phyloP scores from a whole-genome alignment of 2,888 invertebrate species.

The Drosophila niveifrons region DNA sequence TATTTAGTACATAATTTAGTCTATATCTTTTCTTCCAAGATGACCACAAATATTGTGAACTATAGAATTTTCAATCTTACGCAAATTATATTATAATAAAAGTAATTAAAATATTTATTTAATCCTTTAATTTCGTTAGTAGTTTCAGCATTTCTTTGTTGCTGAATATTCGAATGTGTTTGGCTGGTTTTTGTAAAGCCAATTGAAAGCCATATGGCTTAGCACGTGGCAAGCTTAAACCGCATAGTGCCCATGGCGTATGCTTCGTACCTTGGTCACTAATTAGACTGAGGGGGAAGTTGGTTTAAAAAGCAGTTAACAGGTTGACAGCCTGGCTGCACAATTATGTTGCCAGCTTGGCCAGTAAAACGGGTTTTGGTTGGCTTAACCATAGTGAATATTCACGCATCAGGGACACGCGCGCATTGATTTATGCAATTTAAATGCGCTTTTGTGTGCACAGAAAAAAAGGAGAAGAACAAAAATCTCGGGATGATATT shows the following conservation, averaged over 20 bases:
- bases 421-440: constrained; percentile 36
- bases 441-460: constrained; percentile 34
- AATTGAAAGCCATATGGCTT: constrained; percentile 22
- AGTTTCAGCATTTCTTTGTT: not conserved
- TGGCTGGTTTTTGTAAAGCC: constrained; percentile 6
- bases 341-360: constrained; percentile 24
- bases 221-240: constrained; percentile 15
- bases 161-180: not conserved
- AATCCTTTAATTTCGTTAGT: no score
- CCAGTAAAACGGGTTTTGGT: constrained; percentile 8
- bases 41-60: no score
- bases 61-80: no score
- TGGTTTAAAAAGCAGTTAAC: constrained; percentile 38
- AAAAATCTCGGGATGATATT: constrained; percentile 30
- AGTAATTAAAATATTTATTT: no score
- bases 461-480: not conserved
- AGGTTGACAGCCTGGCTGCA: constrained; percentile 31
- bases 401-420: constrained; percentile 30
- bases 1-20: no score
- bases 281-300: constrained; percentile 21
- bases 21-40: no score
- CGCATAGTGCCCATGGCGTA: constrained; percentile 1
- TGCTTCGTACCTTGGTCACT: constrained; percentile 4
- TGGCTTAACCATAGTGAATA: constrained; percentile 13
- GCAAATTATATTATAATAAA: no score